Conservation (phyloP, 2,113 vertebrate species). For the Heterotis niloticus region DNA sequence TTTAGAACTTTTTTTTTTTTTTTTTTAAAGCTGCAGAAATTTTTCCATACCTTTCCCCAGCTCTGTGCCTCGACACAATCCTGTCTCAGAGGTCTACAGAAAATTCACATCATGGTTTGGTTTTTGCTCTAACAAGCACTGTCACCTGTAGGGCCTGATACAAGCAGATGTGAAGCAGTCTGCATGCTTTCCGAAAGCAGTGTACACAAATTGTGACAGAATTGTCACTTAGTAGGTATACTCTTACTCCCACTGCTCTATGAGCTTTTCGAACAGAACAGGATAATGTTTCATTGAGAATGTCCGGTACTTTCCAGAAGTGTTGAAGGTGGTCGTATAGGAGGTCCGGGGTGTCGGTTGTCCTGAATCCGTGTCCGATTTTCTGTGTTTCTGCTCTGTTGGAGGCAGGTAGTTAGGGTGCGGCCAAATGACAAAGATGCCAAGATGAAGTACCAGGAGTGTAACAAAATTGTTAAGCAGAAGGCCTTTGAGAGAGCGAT, state of each 20-base stretch:
- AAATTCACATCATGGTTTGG: no score
- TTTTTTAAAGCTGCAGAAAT: no score
- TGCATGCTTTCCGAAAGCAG: no score
- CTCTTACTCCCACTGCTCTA: neutral
- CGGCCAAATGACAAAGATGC: conserved; percentile 88
- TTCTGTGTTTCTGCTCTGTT: neutral
- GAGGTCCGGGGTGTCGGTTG: conserved; percentile 6
- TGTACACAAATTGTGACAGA: neutral
- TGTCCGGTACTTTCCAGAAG: conserved; percentile 31
- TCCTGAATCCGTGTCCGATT: neutral
- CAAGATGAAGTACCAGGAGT: conserved; percentile 89
- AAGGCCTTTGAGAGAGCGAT: conserved; percentile 92
- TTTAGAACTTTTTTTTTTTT: no score
- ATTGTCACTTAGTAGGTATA: neutral
- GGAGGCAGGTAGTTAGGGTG: conserved; percentile 78
- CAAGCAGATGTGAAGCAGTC: no score
- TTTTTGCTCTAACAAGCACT: no score
- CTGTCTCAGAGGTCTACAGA: no score
- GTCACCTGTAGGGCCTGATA: no score
- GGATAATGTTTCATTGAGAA: neutral
- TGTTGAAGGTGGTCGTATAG: neutral
- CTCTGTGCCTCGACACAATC: no score
- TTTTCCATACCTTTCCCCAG: no score
- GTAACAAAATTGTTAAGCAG: conserved; percentile 87
- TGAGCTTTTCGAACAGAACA: no score